phyloP scores from a whole-genome alignment of 2,888 invertebrate species.

The Atrina japonica region DNA sequence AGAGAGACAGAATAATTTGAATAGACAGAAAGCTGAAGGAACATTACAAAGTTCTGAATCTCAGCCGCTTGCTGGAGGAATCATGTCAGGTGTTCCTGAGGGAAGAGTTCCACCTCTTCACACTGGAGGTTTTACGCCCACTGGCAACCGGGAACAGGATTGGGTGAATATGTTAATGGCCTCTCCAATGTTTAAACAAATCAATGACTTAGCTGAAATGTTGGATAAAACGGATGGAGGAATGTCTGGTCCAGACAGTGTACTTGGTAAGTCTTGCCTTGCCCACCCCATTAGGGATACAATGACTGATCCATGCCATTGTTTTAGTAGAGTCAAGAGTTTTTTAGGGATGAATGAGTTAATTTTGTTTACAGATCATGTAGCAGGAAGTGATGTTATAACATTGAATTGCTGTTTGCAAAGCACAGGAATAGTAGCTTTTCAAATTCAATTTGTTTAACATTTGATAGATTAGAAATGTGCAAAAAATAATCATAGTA shows the following conservation, averaged over 20 bases:
- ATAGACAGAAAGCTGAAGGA: constrained; percentile 54
- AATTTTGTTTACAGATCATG: too few relatives aligned
- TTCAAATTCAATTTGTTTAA: too few relatives aligned
- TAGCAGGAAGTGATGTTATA: too few relatives aligned
- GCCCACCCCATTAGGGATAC: too few relatives aligned
- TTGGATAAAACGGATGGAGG: constrained; percentile 64
- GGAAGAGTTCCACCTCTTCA: constrained; percentile 23
- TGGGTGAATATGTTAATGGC: constrained; percentile 78
- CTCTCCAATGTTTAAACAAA: constrained; percentile 78
- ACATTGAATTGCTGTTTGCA: too few relatives aligned
- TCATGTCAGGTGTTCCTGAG: constrained; percentile 12
- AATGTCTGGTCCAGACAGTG: constrained; percentile 21
- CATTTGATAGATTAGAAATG: too few relatives aligned
- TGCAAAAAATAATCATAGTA: too few relatives aligned
- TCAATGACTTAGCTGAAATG: constrained; percentile 76
- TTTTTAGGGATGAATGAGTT: too few relatives aligned
- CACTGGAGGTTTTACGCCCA: constrained; percentile 47
- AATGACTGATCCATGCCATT: too few relatives aligned
- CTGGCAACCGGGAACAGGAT: constrained; percentile 74
- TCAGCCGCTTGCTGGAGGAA: constrained; percentile 40
- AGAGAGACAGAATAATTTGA: constrained; percentile 56
- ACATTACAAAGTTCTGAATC: constrained; percentile 47
- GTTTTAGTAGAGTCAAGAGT: too few relatives aligned
- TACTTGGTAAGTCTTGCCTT: constrained; percentile 47
- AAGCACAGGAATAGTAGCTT: too few relatives aligned